Evolutionary conservation across 2,113 vertebrate genomes (phyloP).

Genomic region (Orthonyx spaldingii): DNA sequence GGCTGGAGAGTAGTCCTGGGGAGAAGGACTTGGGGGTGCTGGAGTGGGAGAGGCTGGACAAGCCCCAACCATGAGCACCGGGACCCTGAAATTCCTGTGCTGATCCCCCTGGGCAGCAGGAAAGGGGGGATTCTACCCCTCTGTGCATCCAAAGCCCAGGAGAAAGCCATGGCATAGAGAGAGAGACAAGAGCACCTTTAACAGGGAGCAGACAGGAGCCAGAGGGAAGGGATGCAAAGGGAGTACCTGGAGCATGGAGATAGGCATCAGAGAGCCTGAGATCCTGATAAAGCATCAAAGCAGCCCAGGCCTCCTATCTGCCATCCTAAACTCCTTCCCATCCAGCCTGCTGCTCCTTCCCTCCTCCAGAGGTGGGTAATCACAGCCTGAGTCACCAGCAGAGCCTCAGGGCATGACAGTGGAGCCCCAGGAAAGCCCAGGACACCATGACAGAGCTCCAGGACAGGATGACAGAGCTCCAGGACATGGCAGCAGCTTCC

Average conservation of each 20-base stretch:
- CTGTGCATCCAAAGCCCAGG: not conserved
- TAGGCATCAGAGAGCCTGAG: not conserved
- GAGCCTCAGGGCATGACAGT: not conserved
- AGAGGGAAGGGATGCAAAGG: not conserved
- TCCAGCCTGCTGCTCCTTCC: not conserved
- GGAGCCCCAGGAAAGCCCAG: not conserved
- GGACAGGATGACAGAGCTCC: not conserved
- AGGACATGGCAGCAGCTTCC: not conserved
- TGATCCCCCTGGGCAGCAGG: not conserved
- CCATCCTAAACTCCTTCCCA: not conserved
- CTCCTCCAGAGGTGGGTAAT: not conserved
- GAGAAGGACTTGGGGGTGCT: not conserved
- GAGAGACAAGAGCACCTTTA: not conserved
- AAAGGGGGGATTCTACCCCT: not conserved
- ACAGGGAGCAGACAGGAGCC: not conserved
- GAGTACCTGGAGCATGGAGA: not conserved
- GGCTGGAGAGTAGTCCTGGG: not conserved
- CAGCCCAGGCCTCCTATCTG: not conserved
- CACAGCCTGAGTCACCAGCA: not conserved
- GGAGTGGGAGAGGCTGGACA: not conserved
- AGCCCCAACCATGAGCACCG: not conserved
- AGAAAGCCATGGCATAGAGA: not conserved
- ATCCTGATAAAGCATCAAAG: not conserved
- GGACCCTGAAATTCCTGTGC: not conserved
- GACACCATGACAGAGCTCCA: not conserved